Evolutionary conservation across 2,888 invertebrate genomes (phyloP).

Genomic region (Biston stratarius): DNA sequence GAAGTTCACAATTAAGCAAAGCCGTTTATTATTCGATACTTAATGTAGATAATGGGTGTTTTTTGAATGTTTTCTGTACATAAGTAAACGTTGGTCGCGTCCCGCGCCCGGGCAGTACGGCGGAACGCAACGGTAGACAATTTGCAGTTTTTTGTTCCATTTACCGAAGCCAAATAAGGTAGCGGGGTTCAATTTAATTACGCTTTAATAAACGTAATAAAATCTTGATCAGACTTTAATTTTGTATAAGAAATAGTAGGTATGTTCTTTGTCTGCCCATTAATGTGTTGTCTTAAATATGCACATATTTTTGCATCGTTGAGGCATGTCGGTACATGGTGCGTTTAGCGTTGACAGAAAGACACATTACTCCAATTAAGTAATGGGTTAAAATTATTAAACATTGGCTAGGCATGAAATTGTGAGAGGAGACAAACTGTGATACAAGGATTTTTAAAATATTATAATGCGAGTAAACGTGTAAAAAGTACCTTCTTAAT

Average conservation of each 20-base stretch:
- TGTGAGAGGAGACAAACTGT: not conserved
- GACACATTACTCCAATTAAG: slow-evolving; percentile 59
- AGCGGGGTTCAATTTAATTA: slow-evolving; percentile 75
- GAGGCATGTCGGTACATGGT: slow-evolving; percentile 54
- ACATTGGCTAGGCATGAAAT: slow-evolving; percentile 11
- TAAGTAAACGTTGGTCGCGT: slow-evolving; percentile 19
- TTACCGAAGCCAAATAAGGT: slow-evolving; percentile 71
- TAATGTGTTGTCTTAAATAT: slow-evolving; percentile 56
- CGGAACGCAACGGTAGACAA: slow-evolving; percentile 45
- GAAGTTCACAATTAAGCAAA: slow-evolving; percentile 67
- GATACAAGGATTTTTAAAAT: not conserved
- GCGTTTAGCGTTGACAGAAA: slow-evolving; percentile 56
- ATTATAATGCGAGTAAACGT: not conserved
- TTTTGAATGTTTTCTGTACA: slow-evolving; percentile 39
- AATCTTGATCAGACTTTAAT: slow-evolving; percentile 72
- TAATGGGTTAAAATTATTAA: slow-evolving; percentile 11
- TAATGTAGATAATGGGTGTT: slow-evolving; percentile 55
- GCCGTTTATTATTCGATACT: slow-evolving; percentile 65
- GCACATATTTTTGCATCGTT: slow-evolving; percentile 66
- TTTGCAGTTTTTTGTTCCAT: slow-evolving; percentile 65
- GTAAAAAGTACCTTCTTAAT: not conserved
- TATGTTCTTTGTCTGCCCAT: slow-evolving; percentile 42
- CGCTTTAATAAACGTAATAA: slow-evolving; percentile 74
- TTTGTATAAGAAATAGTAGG: slow-evolving; percentile 57
- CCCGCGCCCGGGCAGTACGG: slow-evolving; percentile 36